These are phyloP conservation scores for Ricordea florida DNA, from an alignment of 92 coral and sea anemone genomes.

Conservation along the genomic window DNA sequence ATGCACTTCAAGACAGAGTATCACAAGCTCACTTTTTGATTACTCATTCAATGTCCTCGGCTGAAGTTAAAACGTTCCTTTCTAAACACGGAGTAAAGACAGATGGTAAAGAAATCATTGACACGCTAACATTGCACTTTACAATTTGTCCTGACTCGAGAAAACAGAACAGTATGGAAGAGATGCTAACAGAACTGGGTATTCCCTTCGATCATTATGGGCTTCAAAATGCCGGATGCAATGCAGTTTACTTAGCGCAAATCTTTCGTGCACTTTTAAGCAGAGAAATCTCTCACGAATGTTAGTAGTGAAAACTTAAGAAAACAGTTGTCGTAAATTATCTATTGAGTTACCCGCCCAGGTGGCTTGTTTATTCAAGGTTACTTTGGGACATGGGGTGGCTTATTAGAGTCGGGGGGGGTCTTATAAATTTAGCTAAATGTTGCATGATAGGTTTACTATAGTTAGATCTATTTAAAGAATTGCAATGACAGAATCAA, in stretches of 20 bases:
- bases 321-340: not conserved
- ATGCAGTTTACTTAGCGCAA: not conserved
- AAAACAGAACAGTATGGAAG: constrained; percentile 12
- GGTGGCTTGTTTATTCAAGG: too few species aligned
- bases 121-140: not conserved
- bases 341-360: too few species aligned
- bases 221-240: constrained; percentile 6
- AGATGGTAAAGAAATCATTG: constrained; percentile 4
- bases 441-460: too few species aligned
- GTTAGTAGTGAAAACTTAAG: not conserved
- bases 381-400: too few species aligned
- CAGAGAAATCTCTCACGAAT: not conserved
- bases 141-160: constrained; percentile 6
- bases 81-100: not conserved
- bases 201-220: not conserved
- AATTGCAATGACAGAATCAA: too few species aligned
- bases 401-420: too few species aligned
- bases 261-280: constrained; percentile 19
- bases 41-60: not conserved
- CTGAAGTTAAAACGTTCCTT: not conserved
- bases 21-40: constrained; percentile 13
- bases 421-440: too few species aligned
- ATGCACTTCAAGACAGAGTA: not conserved
- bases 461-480: too few species aligned
- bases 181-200: constrained; percentile 4